A percentile compares a stretch with the other conserved stretches of the same genome.
Evolutionary conservation across 2,888 invertebrate species (phyloP).

Genomic region (Drosophila colorata): DNA sequence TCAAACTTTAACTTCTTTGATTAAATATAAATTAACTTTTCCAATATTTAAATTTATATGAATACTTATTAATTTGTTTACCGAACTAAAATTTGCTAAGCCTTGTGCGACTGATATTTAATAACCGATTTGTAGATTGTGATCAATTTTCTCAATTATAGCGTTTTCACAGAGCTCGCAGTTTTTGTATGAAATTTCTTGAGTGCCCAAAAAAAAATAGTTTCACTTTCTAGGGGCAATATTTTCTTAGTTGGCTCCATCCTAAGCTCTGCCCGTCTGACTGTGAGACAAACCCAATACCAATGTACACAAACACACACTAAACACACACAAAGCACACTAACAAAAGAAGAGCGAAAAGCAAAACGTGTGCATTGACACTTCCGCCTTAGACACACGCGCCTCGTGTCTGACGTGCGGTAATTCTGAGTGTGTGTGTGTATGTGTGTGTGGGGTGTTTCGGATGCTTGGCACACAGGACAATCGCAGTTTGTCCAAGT

Average conservation of each 20-base stretch:
- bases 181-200: neutral
- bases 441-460: slow-evolving; percentile 29
- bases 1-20: too few relatives aligned
- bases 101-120: too few relatives aligned
- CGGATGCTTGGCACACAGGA: slow-evolving; percentile 60
- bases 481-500: slow-evolving; percentile 56
- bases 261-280: slow-evolving; percentile 47
- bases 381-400: slow-evolving; percentile 77
- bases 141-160: slow-evolving; percentile 12
- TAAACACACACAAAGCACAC: slow-evolving; percentile 7
- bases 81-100: neutral
- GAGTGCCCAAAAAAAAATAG: slow-evolving; percentile 23
- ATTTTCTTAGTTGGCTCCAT: slow-evolving; percentile 37
- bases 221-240: slow-evolving; percentile 53
- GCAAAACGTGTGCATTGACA: slow-evolving; percentile 67
- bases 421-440: slow-evolving; percentile 12
- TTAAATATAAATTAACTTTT: neutral
- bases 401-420: slow-evolving; percentile 28
- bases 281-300: slow-evolving; percentile 28
- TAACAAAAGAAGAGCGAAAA: slow-evolving; percentile 22
- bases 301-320: slow-evolving; percentile 20
- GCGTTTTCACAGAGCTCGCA: slow-evolving; percentile 3
- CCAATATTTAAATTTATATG: too few relatives aligned
- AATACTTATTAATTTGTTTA: neutral
- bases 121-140: neutral